A percentile compares a stretch with the other conserved stretches of the same genome.
These are phyloP conservation scores for Urocyon cinereoargenteus DNA, from an alignment of 2,797 vertebrate species.

Conservation along the genomic window DNA sequence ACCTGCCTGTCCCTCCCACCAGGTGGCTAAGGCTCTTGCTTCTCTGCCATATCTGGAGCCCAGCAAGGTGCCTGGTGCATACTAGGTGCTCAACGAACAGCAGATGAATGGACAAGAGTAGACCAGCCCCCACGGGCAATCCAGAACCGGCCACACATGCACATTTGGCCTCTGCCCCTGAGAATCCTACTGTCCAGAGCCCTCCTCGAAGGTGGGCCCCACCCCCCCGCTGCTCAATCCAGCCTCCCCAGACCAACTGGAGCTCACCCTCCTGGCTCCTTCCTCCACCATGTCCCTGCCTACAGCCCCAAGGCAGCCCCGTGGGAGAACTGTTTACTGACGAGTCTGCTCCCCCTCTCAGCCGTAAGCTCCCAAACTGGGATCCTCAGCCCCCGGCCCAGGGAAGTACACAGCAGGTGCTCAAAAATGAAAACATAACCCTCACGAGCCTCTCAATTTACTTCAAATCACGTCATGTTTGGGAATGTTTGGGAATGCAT, in stretches of 20 bases:
- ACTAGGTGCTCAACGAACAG: background rate
- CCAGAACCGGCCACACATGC: rapidly evolving
- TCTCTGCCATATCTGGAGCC: background rate
- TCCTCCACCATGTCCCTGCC: no score
- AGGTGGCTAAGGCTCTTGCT: no score
- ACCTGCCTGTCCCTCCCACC: background rate
- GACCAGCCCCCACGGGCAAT: background rate
- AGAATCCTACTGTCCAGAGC: no score
- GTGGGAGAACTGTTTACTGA: rapidly evolving
- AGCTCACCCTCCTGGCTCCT: background rate
- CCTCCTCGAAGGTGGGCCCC: background rate
- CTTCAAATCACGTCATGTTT: no score
- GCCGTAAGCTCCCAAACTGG: background rate
- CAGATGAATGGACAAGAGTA: rapidly evolving
- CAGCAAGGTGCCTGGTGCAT: rapidly evolving
- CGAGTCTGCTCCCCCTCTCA: rapidly evolving
- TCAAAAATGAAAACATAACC: no score
- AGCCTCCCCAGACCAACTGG: no score
- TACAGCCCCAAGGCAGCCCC: background rate
- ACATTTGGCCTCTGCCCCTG: no score
- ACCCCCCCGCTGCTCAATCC: background rate
- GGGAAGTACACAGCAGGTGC: background rate
- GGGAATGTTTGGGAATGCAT: no score
- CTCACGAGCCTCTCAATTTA: rapidly evolving
- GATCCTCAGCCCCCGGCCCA: background rate